Conservation (phyloP, 2,888 invertebrate species). For the Frankliniella fusca region DNA sequence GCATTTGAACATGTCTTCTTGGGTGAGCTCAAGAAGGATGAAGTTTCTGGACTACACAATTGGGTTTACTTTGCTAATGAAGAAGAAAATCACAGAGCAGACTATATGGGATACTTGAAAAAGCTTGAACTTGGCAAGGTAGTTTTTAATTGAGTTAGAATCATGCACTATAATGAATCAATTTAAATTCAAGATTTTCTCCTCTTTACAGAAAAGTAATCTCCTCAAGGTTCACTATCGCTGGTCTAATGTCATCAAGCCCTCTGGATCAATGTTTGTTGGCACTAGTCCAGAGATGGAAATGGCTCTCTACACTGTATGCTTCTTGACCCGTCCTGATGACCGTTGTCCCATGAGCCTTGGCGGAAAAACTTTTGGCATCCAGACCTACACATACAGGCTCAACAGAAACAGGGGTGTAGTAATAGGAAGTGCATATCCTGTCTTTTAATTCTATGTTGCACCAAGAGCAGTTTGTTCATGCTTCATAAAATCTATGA, state of each 20-base stretch:
- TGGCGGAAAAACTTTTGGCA: conserved; percentile 47
- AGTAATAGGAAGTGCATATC: conserved; percentile 36
- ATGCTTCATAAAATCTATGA: neutral
- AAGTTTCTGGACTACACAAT: conserved; percentile 56
- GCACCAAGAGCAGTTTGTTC: too few species aligned
- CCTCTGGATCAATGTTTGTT: conserved; percentile 50
- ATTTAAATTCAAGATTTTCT: conserved; percentile 26
- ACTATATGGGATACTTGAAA: conserved; percentile 48
- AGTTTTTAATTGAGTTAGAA: conserved; percentile 35
- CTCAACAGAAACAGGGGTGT: conserved; percentile 32
- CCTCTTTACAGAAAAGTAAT: conserved; percentile 45
- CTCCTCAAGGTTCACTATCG: conserved; percentile 48
- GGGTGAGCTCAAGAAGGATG: conserved; percentile 54
- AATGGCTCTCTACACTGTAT: conserved; percentile 57
- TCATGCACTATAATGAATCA: neutral
- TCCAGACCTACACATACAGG: conserved; percentile 42
- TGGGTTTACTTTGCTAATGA: conserved; percentile 55
- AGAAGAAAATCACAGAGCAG: conserved; percentile 47
- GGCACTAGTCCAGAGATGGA: conserved; percentile 59
- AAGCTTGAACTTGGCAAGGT: conserved; percentile 43
- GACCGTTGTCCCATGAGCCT: conserved; percentile 49
- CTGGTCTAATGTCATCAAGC: conserved; percentile 47
- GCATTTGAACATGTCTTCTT: conserved; percentile 60
- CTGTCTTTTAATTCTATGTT: conserved; percentile 10
- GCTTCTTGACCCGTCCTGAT: conserved; percentile 53